Conservation (phyloP, 2,888 invertebrate species). For the Polymixis flavicincta region DNA sequence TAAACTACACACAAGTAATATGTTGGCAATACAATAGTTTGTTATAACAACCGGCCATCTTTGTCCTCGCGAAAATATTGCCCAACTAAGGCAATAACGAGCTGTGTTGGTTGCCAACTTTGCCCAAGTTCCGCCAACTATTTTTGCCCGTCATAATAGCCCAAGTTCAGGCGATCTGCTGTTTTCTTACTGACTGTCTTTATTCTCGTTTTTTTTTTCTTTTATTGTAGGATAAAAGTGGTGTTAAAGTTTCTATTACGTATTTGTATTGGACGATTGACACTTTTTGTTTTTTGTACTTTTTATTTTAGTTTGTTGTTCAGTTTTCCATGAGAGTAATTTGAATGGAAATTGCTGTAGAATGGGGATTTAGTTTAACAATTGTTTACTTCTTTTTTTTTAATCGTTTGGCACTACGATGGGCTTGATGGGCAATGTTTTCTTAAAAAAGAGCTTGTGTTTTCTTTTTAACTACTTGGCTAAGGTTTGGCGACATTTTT, state of each 20-base stretch:
- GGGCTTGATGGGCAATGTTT: not conserved
- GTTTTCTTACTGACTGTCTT: conserved; percentile 77
- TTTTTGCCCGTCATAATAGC: conserved; percentile 89
- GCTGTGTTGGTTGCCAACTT: conserved; percentile 84
- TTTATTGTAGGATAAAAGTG: conserved; percentile 65
- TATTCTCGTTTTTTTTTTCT: conserved; percentile 68
- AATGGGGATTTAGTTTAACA: not conserved
- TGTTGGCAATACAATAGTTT: conserved; percentile 80
- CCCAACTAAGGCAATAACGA: conserved; percentile 89
- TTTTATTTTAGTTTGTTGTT: conserved; percentile 23
- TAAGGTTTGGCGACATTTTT: not conserved
- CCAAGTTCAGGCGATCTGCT: conserved; percentile 84
- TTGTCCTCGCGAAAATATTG: conserved; percentile 87
- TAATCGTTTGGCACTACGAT: not conserved
- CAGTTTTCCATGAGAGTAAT: conserved; percentile 35
- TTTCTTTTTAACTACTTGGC: conserved; percentile 1
- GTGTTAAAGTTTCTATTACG: conserved; percentile 62
- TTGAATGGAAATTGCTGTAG: conserved; percentile 37
- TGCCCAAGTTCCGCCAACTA: conserved; percentile 82
- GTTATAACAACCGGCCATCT: conserved; percentile 81
- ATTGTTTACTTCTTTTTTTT: conserved; percentile 15
- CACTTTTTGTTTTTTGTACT: conserved; percentile 44
- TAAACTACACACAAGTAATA: conserved; percentile 69
- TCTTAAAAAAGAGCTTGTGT: not conserved
- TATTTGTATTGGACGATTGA: conserved; percentile 51